phyloP scores from a whole-genome alignment of 1,140 invertebrate species.

The Frieseomelitta varia region DNA sequence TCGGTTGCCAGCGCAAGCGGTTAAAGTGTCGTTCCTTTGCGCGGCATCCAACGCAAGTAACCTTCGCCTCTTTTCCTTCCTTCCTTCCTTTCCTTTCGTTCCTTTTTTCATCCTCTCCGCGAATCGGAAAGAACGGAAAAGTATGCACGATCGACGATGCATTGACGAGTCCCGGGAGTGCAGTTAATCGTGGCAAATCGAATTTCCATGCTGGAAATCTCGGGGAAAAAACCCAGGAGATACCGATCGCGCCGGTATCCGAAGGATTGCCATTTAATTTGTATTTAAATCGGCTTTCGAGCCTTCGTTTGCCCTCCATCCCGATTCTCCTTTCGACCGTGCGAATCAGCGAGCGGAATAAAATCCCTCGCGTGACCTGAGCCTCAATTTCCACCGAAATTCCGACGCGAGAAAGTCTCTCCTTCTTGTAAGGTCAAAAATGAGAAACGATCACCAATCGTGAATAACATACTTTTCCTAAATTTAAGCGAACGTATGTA shows the following conservation, averaged over 20 bases:
- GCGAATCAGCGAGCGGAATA: slow-evolving; percentile 26
- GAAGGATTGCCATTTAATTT: slow-evolving; percentile 70
- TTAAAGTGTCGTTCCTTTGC: no score
- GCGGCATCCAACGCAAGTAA: no score
- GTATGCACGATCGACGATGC: background rate
- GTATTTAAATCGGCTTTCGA: slow-evolving; percentile 71
- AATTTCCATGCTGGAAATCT: slow-evolving; percentile 65
- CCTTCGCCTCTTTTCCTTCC: no score
- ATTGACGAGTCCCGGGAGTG: slow-evolving; percentile 7
- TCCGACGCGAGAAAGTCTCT: slow-evolving; percentile 1
- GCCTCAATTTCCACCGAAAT: slow-evolving; percentile 40
- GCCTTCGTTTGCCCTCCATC: slow-evolving; percentile 11
- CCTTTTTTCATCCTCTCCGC: background rate
- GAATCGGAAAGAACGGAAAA: background rate
- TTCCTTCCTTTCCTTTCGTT: no score
- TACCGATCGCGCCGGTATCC: slow-evolving; percentile 27
- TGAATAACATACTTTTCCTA: no score
- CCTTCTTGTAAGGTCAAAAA: background rate
- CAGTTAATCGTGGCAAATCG: slow-evolving; percentile 62
- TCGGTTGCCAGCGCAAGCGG: no score
- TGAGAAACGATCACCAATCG: no score
- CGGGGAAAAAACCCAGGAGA: slow-evolving; percentile 43
- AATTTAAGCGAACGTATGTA: no score
- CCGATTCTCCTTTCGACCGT: background rate
- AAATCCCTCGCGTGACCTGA: slow-evolving; percentile 8